Evolutionary conservation across 2,113 vertebrate species (phyloP), one percentile per base, ranked within the genome.

Genomic region (Caretta caretta): DNA sequence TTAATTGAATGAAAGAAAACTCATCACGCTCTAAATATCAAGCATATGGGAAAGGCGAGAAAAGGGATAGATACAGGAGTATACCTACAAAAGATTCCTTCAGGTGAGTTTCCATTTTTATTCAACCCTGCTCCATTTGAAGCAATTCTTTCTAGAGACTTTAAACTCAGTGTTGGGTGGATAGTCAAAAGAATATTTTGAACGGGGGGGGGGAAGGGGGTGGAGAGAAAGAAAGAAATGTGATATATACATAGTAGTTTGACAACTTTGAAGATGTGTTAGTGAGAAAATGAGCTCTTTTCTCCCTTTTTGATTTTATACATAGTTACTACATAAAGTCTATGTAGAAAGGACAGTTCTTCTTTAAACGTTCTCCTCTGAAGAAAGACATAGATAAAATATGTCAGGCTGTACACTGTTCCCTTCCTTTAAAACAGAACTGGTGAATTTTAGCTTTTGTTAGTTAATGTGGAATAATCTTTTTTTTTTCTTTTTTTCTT

Each of bases 171-270:
- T 56, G 57, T 69, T 96, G 20, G 78, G 76, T 49, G 95, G 46
- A 84, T 53, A 91, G 50, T 97, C 81, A 96, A 83, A 96, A 50
- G 50, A 88, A 94, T 87, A 53, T 29, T 82, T 82, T 96, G 93
- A 96, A 90, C 81, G 79, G 84, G 79, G 8, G 2, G 5, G 3
- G 79, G 84, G 79, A 7, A 2, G 5, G 3, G 3, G 20, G 79
- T 35, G 12, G 35, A 88, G 35, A 87, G 76, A 83, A 1, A 42
- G 42, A 94, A 82, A 54, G 22, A 75, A 51, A 65, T 81, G 87
- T 79, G 14, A 42, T 50, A 62, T n/a, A 76, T 80, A 88, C 5
- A 86, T 10, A 78, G 48, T 31, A 91, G 24, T 72, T 42, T 83
- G 87, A 87, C 48, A 6, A 48, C 46, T 95, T 93, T 83, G 91